Evolutionary conservation across 2,888 invertebrate species (phyloP).

Genomic region (Drosophila incognita): DNA sequence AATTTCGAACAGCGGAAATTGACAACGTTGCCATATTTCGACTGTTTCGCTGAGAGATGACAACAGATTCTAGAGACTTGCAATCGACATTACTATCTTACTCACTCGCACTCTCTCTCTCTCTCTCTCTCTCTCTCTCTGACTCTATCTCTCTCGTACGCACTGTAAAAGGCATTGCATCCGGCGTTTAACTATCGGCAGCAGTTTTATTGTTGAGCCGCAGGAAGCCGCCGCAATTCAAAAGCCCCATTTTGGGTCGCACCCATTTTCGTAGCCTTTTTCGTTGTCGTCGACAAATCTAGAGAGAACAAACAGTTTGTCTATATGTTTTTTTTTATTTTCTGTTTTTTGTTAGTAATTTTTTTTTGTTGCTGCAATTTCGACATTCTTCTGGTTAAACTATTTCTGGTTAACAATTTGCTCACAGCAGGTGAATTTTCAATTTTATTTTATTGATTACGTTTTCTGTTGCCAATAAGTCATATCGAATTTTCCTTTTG

Average conservation of each 20-base stretch:
- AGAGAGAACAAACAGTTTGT: neutral
- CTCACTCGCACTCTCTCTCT: neutral
- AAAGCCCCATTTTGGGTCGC: constrained; percentile 44
- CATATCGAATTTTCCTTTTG: constrained; percentile 1
- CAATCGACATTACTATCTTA: neutral
- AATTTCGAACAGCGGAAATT: constrained; percentile 69
- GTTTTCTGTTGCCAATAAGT: neutral
- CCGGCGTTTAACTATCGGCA: constrained; percentile 55
- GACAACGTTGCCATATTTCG: constrained; percentile 63
- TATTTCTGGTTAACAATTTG: constrained; percentile 21
- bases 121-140: neutral
- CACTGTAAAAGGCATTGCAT: constrained; percentile 67
- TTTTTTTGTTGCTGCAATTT: constrained; percentile 31
- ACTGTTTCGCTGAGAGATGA: constrained; percentile 23
- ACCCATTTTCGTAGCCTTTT: constrained; percentile 50
- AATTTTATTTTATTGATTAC: neutral
- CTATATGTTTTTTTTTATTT: neutral
- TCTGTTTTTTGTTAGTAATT: neutral
- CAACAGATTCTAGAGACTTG: constrained; percentile 20
- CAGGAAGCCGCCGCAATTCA: constrained; percentile 54
- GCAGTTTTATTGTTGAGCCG: constrained; percentile 30
- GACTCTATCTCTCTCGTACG: neutral
- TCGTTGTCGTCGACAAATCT: constrained; percentile 39
- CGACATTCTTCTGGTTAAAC: constrained; percentile 23
- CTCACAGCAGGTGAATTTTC: constrained; percentile 25